A percentile compares a stretch with the other conserved stretches of the same genome.
These are phyloP conservation scores for Forbesichthys papilliferus DNA, from an alignment of 2,113 vertebrate genomes.

Conservation along the genomic window DNA sequence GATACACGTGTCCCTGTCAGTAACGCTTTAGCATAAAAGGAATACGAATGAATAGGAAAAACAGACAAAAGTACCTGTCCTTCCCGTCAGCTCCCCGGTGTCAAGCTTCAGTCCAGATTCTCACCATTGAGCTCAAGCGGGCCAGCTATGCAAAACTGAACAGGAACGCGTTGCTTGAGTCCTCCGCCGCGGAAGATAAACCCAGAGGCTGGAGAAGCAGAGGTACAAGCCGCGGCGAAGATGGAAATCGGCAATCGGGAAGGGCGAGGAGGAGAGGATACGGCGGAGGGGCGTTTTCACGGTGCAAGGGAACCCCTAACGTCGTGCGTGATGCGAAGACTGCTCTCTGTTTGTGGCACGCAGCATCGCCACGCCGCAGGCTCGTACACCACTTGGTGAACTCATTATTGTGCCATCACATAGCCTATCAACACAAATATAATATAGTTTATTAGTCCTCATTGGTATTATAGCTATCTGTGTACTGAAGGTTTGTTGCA, in stretches of 20 bases:
- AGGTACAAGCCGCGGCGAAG: conserved; percentile 40
- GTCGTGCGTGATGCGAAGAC: conserved; percentile 59
- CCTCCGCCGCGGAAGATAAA: conserved; percentile 48
- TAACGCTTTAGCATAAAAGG: neutral
- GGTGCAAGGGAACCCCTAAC: conserved; percentile 67
- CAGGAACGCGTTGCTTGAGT: conserved; percentile 34
- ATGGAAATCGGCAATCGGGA: conserved; percentile 36
- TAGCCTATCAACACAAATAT: neutral
- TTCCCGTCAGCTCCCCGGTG: conserved; percentile 62
- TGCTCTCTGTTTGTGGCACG: conserved; percentile 44
- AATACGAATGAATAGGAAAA: conserved; percentile 23
- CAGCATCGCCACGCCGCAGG: conserved; percentile 21
- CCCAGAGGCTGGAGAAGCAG: conserved; percentile 56
- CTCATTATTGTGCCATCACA: conserved; percentile 14
- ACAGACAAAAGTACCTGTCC: conserved; percentile 56
- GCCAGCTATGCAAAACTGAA: conserved; percentile 39
- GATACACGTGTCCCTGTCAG: conserved; percentile 54
- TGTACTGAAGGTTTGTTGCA: too few relatives aligned
- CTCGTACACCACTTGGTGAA: conserved; percentile 1
- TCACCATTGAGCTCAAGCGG: conserved; percentile 61
- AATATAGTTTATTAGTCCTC: too few relatives aligned
- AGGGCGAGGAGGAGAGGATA: conserved; percentile 38
- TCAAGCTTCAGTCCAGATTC: conserved; percentile 62
- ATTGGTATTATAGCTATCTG: too few relatives aligned
- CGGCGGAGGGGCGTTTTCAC: conserved; percentile 68